Base-by-base conservation (phyloP, 1,140 invertebrate genomes). In the Halesus radiatus region DNA sequence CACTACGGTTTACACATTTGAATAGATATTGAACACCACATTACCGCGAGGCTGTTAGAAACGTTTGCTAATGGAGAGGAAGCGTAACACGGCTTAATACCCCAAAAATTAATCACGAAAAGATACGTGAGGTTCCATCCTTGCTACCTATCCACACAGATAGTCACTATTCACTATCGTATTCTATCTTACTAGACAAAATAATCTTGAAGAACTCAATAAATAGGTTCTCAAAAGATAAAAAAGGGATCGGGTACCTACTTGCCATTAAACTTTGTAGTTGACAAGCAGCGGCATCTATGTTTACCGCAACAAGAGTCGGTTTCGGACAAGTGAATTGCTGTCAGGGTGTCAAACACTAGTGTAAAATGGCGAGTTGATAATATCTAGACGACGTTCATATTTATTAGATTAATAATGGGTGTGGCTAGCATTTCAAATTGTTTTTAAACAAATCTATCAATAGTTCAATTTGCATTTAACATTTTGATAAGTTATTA, bases 301-400 rank as follows among this genome's bases (percentile, higher is more conserved):
- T 79, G 37, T 73, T 68, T 74, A 26, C 68, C n/a, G 50, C n/a
- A n/a, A 20, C 18, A n/a, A 15, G 7, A 13, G 8, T 45, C 3
- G 37, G 37, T 45, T 37, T 72, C 68, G 54, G 53, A 75, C 72
- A 75, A 75, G 72, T 75, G 72, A 75, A 75, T 75, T 54, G 72
- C 72, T 75, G 72, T 75, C 72, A 75, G 22, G 72, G 72, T 75
- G 53, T 56, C 18, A 26, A 52, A 68, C 56, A 45, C 62, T 74
- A 64, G 70, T 79, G 54, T 53, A 79, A 79, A 75, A 79, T 79
- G 78, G 78, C 78, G 78, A 79, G 78, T 62, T 79, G 78, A 74
- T 74, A 45, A 13, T 45, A 58, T 74, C 70, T 79, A 56, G 58
- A 10, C 70, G 70, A 50, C 56, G 78, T 23, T 79, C 56, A 18